phyloP scores from a whole-genome alignment of 2,797 vertebrate species.

The Anas capensis region DNA sequence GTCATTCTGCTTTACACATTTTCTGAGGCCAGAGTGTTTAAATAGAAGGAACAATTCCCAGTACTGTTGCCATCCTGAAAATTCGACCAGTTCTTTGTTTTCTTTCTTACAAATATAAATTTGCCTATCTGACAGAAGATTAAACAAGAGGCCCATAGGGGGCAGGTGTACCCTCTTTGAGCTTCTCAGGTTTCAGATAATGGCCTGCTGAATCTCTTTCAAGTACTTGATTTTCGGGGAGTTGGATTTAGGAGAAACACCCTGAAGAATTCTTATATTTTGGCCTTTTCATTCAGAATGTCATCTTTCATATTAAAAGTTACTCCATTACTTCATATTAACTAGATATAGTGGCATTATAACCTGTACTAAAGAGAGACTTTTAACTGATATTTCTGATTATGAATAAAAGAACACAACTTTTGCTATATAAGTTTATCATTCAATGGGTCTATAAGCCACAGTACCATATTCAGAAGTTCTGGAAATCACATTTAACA shows the following conservation, averaged over 20 bases:
- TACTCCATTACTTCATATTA: neutral
- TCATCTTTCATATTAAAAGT: neutral
- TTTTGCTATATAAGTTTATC: neutral
- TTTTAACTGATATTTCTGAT: neutral
- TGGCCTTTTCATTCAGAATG: neutral
- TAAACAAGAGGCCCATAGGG: neutral
- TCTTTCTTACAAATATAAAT: constrained; percentile 7
- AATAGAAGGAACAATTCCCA: neutral
- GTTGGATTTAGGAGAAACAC: neutral
- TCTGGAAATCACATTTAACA: neutral
- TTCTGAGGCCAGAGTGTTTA: neutral
- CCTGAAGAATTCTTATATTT: neutral
- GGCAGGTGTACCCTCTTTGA: neutral
- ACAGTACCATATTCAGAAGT: neutral
- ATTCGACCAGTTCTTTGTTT: neutral
- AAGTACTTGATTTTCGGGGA: neutral
- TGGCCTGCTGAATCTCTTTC: neutral
- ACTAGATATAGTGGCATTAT: neutral
- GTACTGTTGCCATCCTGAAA: neutral
- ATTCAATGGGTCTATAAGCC: neutral
- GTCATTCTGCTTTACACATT: neutral
- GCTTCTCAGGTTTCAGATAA: neutral
- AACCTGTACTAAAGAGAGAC: neutral
- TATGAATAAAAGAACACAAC: neutral
- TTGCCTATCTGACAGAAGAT: neutral